These are phyloP conservation scores for Xestia rhomboidea DNA, from an alignment of 2,888 invertebrate genomes.

Conservation along the genomic window DNA sequence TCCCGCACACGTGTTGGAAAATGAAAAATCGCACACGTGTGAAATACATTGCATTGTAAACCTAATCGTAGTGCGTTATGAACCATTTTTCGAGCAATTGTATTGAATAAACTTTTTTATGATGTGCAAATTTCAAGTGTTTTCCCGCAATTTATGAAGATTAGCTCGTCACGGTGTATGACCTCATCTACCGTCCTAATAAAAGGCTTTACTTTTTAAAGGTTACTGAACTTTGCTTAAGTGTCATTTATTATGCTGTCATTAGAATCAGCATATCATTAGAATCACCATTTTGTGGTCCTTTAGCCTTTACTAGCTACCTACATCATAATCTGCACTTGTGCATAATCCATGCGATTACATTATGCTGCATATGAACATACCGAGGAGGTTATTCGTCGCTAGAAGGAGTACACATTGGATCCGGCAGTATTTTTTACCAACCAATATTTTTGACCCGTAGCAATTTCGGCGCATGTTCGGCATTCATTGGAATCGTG, in stretches of 20 bases:
- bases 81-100: no score
- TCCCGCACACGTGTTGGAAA: no score
- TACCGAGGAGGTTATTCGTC: neutral
- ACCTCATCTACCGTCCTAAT: neutral
- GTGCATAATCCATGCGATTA: constrained; percentile 5
- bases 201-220: neutral
- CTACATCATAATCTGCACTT: constrained; percentile 3
- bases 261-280: neutral
- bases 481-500: neutral
- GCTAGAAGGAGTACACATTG: neutral
- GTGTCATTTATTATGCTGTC: neutral
- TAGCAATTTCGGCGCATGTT: neutral
- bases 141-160: neutral
- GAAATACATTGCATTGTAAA: no score
- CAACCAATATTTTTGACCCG: neutral
- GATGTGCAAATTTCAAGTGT: neutral
- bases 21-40: no score
- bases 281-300: neutral
- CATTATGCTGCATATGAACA: neutral
- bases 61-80: no score
- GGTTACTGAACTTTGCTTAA: neutral
- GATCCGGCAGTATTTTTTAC: neutral
- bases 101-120: no score
- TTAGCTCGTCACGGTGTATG: neutral
- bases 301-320: neutral